Evolutionary conservation across 2,797 vertebrate genomes (phyloP).

Genomic region (Mareca penelope): DNA sequence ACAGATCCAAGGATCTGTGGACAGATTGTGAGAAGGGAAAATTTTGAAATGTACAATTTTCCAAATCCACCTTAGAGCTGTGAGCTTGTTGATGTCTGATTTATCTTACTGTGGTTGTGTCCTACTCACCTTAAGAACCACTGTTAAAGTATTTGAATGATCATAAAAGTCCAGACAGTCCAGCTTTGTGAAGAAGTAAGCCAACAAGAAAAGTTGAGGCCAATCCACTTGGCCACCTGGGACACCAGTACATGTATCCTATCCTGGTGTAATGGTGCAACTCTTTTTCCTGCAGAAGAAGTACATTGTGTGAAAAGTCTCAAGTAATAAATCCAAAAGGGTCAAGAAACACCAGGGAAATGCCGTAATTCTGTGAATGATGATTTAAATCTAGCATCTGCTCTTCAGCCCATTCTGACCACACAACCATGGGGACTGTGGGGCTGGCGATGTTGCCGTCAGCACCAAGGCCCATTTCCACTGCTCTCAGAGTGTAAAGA

Average conservation of each 20-base stretch:
- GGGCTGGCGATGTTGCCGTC: not conserved
- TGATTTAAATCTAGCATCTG: not conserved
- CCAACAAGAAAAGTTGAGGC: not conserved
- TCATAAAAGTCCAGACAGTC: not conserved
- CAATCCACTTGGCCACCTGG: not conserved
- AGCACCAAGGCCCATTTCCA: not conserved
- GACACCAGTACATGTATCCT: rapidly evolving
- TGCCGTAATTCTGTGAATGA: not conserved
- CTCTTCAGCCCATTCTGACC: not conserved
- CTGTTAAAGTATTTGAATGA: not conserved
- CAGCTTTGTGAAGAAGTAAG: not conserved
- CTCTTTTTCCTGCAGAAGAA: not conserved
- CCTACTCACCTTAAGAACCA: not conserved
- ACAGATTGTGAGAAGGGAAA: not conserved
- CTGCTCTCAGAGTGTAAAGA: not conserved
- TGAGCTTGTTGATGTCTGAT: not conserved
- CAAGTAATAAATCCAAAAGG: not conserved
- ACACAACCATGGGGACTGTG: rapidly evolving
- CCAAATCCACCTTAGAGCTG: not conserved
- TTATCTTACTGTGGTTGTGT: not conserved
- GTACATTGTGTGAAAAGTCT: not conserved
- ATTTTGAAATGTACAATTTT: not conserved
- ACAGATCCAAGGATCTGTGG: not conserved
- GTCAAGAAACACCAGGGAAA: not conserved
- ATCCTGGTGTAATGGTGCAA: not conserved